phyloP scores from a whole-genome alignment of 1,140 invertebrate genomes.

The Samia ricini region DNA sequence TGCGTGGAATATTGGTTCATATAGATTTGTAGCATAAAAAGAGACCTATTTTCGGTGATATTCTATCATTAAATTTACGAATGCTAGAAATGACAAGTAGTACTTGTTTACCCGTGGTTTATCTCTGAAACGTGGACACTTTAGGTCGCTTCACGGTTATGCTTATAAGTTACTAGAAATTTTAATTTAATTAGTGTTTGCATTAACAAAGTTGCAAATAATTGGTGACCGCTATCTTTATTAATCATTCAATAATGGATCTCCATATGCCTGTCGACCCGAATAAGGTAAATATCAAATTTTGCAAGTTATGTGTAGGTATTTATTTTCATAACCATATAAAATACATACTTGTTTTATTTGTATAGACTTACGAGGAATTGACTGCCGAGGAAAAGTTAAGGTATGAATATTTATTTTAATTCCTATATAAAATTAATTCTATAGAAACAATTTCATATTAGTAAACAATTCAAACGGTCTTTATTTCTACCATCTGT shows the following conservation, averaged over 20 bases:
- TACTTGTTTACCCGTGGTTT: background rate
- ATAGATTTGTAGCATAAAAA: background rate
- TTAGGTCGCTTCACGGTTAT: background rate
- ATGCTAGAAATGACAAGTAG: background rate
- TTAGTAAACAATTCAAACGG: too few species aligned
- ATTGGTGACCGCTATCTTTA: background rate
- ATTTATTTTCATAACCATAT: constrained; percentile 9
- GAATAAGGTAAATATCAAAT: constrained; percentile 76
- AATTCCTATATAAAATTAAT: background rate
- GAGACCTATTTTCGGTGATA: background rate
- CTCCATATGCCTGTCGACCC: constrained; percentile 81
- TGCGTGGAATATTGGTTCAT: too few species aligned
- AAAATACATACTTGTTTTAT: constrained; percentile 21
- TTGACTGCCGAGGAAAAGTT: constrained; percentile 84
- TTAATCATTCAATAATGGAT: constrained; percentile 56
- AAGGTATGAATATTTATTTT: constrained; percentile 68
- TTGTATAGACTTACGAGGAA: constrained; percentile 82
- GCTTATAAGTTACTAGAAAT: constrained; percentile 3
- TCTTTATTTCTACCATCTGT: too few species aligned
- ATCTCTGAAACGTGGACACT: background rate
- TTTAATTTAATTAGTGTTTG: constrained; percentile 20
- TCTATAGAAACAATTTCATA: background rate
- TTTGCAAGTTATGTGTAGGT: background rate
- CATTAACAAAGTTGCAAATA: background rate
- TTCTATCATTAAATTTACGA: background rate